Conservation (phyloP, 2,888 invertebrate species). For the Tipula helvola region DNA sequence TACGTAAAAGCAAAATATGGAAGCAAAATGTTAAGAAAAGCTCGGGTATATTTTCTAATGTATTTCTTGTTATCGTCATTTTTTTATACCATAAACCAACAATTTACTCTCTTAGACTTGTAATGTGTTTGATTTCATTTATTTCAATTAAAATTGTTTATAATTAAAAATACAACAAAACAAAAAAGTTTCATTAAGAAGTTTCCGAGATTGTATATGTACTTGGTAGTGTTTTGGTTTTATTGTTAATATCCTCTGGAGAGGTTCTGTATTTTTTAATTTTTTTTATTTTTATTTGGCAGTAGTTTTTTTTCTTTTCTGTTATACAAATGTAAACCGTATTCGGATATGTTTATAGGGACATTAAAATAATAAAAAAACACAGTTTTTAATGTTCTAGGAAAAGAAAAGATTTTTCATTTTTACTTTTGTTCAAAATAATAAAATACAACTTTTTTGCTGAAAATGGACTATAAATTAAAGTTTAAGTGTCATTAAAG, state of each 20-base stretch:
- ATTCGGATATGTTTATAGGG: not conserved
- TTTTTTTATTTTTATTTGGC: not conserved
- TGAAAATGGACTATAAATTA: not conserved
- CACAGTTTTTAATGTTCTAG: not conserved
- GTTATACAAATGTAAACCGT: not conserved
- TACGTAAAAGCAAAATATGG: not conserved
- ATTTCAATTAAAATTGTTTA: not conserved
- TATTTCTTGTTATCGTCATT: not conserved
- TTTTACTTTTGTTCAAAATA: not conserved
- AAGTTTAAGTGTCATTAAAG: not conserved
- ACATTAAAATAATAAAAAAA: not conserved
- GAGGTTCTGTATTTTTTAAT: not conserved
- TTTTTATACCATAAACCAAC: not conserved
- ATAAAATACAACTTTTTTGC: not conserved
- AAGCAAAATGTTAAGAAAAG: not conserved
- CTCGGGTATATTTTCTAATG: not conserved
- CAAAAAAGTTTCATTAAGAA: not conserved
- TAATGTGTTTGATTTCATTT: not conserved
- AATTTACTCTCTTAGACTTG: not conserved
- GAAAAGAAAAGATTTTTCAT: not conserved
- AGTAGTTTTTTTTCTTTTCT: not conserved
- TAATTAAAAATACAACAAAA: not conserved
- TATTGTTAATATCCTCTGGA: not conserved
- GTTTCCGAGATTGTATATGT: not conserved
- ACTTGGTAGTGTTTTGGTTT: not conserved